A percentile compares a stretch with the other conserved stretches of the same genome.
Evolutionary conservation across 1,140 invertebrate genomes (phyloP).

Genomic region (Asbolus verrucosus): DNA sequence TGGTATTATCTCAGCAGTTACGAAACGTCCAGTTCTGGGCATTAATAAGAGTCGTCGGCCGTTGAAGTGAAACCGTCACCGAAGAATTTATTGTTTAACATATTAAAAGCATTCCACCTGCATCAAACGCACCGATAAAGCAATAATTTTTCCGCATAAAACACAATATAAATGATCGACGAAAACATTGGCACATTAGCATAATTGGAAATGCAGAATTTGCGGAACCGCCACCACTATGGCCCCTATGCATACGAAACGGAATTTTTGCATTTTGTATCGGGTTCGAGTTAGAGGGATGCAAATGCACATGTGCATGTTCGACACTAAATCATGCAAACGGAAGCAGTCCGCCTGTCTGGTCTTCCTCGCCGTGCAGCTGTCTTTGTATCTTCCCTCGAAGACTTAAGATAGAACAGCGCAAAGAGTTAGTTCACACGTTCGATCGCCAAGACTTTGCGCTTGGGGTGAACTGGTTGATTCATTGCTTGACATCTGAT

Average conservation of each 20-base stretch:
- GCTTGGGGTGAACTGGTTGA: constrained; percentile 43
- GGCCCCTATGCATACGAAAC: constrained; percentile 13
- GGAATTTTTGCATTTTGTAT: constrained; percentile 24
- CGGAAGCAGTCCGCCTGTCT: constrained; percentile 60
- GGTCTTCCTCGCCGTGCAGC: constrained; percentile 39
- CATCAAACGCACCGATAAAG: constrained; percentile 34
- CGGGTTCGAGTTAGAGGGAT: constrained; percentile 42
- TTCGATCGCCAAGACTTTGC: constrained; percentile 24
- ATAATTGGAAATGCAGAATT: constrained; percentile 34
- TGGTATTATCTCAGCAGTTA: constrained; percentile 33
- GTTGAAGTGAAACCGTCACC: constrained; percentile 36
- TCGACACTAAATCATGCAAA: constrained; percentile 58
- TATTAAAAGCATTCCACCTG: constrained; percentile 39
- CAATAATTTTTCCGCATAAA: constrained; percentile 26
- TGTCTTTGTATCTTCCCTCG: constrained; percentile 33
- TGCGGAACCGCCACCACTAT: constrained; percentile 31
- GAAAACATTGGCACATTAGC: constrained; percentile 15
- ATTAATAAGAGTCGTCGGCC: constrained; percentile 26
- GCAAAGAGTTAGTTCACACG: constrained; percentile 43
- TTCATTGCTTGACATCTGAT: constrained; percentile 49
- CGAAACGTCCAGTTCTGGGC: constrained; percentile 13
- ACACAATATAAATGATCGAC: constrained; percentile 29
- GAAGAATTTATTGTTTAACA: constrained; percentile 35
- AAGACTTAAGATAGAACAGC: constrained; percentile 43
- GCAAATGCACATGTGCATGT: constrained; percentile 55